Evolutionary conservation across 35 echinoderm and acorn worm species (phyloP), one percentile per base, ranked within the genome.

Genomic region (Patiria miniata): DNA sequence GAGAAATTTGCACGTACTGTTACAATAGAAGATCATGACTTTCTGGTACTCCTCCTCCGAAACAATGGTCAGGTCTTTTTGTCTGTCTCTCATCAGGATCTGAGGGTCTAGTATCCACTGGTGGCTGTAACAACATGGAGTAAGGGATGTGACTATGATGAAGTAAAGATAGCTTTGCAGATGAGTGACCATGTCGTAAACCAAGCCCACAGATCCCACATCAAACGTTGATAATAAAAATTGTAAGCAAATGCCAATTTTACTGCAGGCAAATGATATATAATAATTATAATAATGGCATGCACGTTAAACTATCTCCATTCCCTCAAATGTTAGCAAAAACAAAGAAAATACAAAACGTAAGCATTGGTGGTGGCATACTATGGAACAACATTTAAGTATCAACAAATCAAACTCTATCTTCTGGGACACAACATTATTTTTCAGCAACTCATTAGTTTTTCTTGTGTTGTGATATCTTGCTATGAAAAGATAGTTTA

Each of bases 81-180:
- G 93, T 68, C 92, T 61, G 57, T 99, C 83, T 39, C 89, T 93
- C 77, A 93, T 52, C 58, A 99, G 68, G 34, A 87, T 77, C 52
- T 91, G 96, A 50, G 91, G 89, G 51, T 99, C 96, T 51, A 99
- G 87, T 18, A 95, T 83, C 93, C 96, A 94, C 40, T 99, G 96
- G 19, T 93, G 90, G 78, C 95, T 97, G 85, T 34, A 83, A 14
- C 37, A 17, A 65, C n/a, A n/a, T n/a, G n/a, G 86, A 85, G 61
- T 22, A 39, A 86, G 23, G 37, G 26, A 34, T 26, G 29, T 26
- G 65, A 73, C 21, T 10, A 73, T 73, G 65, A 9, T 6, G 42
- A 6, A 47, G 4, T 12, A 47, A 47, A 47, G 65, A 30, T 7
- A 8, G 19, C 19, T n/a, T 26, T 60, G 28, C 57, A 60, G 19